A percentile compares a stretch with the other conserved stretches of the same genome.
These are phyloP conservation scores for Drosophila sordidula DNA, from an alignment of 2,888 invertebrate genomes.

Conservation along the genomic window DNA sequence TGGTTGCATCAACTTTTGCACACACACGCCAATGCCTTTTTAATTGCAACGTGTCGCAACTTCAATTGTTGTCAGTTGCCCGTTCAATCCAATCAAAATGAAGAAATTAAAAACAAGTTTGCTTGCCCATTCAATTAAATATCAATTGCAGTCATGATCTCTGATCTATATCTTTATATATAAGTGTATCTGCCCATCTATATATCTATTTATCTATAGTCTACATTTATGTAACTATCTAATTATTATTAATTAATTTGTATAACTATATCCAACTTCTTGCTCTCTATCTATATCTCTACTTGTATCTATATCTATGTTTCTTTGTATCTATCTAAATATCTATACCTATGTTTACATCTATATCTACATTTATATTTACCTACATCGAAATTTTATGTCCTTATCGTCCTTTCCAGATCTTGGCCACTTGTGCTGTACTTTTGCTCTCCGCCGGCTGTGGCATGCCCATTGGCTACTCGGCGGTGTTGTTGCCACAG, in stretches of 20 bases:
- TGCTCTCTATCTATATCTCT: too few relatives aligned
- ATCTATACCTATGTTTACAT: too few relatives aligned
- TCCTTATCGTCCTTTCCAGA: conserved; percentile 85
- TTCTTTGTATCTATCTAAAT: not conserved
- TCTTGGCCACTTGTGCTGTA: conserved; percentile 89
- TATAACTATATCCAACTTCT: too few relatives aligned
- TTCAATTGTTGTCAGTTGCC: conserved; percentile 66
- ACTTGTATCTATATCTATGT: too few relatives aligned
- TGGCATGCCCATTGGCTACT: conserved; percentile 91
- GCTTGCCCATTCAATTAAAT: conserved; percentile 16
- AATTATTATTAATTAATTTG: too few relatives aligned
- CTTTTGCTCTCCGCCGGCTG: conserved; percentile 90
- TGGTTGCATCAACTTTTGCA: conserved; percentile 30
- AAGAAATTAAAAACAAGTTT: conserved; percentile 4
- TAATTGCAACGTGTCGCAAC: conserved; percentile 50
- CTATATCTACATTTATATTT: too few relatives aligned
- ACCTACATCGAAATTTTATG: not conserved
- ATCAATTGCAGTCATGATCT: conserved; percentile 15
- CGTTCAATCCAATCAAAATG: conserved; percentile 3
- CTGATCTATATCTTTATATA: not conserved
- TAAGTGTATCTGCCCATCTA: too few relatives aligned
- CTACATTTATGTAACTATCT: too few relatives aligned
- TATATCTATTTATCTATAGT: too few relatives aligned
- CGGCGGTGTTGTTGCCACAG: conserved; percentile 91
- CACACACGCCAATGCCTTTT: conserved; percentile 2